A percentile compares a stretch with the other conserved stretches of the same genome.
Evolutionary conservation across 2,888 invertebrate genomes (phyloP).

Genomic region (Hyposoter didymator): DNA sequence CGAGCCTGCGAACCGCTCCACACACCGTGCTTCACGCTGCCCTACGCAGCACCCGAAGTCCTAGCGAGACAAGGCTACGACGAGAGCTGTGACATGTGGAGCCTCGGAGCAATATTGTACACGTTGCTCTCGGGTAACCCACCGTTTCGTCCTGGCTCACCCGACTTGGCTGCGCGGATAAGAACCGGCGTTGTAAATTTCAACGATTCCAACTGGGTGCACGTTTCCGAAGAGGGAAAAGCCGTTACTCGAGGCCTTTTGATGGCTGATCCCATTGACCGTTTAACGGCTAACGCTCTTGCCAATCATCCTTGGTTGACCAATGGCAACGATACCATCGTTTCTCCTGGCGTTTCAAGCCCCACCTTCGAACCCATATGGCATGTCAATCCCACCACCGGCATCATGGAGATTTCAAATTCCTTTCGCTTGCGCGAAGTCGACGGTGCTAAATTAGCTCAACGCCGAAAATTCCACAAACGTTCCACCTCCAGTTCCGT

Average conservation of each 20-base stretch:
- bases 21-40: constrained; percentile 97
- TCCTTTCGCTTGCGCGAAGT: constrained; percentile 90
- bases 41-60: constrained; percentile 98
- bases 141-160: constrained; percentile 91
- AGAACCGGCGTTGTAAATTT: constrained; percentile 92
- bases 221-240: constrained; percentile 91
- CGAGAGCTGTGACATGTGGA: constrained; percentile 98
- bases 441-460: constrained; percentile 89
- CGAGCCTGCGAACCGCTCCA: constrained; percentile 87
- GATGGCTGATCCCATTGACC: constrained; percentile 90
- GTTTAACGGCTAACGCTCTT: constrained; percentile 89
- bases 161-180: constrained; percentile 92
- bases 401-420: not conserved
- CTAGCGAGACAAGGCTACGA: constrained; percentile 92
- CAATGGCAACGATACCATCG: constrained; percentile 71
- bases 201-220: constrained; percentile 89
- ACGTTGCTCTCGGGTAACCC: constrained; percentile 94
- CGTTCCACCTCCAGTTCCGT: constrained; percentile 84
- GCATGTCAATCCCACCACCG: not conserved
- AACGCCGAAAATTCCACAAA: constrained; percentile 88
- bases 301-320: constrained; percentile 89
- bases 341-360: not conserved
- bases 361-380: not conserved
- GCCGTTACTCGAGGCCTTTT: constrained; percentile 90
- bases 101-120: constrained; percentile 96